phyloP scores from a whole-genome alignment of 2,113 vertebrate genomes.

The Rattus norvegicus region GRCr8 NC_086032.1:43793001-43793500 shows the following conservation, averaged over 20 bases:
- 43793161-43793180: not conserved
- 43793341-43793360: not conserved
- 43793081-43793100: slow-evolving; percentile 3
- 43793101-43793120: not conserved
- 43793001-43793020: slow-evolving; percentile 19
- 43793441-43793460: not conserved
- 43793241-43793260: not conserved
- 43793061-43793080: not conserved
- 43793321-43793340: not conserved
- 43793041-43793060: not conserved
- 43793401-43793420: not conserved
- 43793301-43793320: not conserved
- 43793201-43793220: too few relatives aligned
- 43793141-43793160: not conserved
- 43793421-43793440: not conserved
- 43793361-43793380: not conserved
- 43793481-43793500: not conserved
- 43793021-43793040: not conserved
- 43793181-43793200: not conserved
- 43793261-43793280: not conserved
- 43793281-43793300: not conserved
- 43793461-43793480: not conserved
- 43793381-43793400: not conserved
- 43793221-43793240: not conserved
- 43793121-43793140: not conserved